Evolutionary conservation across 2,797 vertebrate species (phyloP).

Genomic region (Ficedula albicollis): DNA sequence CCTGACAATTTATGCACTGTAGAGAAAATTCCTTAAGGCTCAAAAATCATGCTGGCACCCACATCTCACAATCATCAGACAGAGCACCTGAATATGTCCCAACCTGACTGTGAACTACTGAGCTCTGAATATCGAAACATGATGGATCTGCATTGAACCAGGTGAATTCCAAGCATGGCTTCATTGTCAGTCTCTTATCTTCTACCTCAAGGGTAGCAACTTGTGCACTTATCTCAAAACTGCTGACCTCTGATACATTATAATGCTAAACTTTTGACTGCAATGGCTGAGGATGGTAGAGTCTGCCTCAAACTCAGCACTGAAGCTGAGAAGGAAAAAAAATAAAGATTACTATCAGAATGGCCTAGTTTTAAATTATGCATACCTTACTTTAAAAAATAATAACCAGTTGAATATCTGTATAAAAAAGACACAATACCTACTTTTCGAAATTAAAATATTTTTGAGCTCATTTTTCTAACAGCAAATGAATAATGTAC

Average conservation of each 20-base stretch:
- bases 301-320: not conserved
- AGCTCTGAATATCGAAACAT: not conserved
- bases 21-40: not conserved
- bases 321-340: not conserved
- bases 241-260: not conserved
- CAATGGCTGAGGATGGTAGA: not conserved
- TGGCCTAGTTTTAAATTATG: not conserved
- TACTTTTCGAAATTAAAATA: not conserved
- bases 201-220: not conserved
- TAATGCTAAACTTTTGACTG: slow-evolving; percentile 30
- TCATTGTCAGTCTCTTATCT: not conserved
- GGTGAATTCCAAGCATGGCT: slow-evolving; percentile 30
- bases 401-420: not conserved
- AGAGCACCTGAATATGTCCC: not conserved
- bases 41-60: not conserved
- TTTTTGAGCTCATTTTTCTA: not conserved
- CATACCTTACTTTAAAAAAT: not conserved
- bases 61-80: not conserved
- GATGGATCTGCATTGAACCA: not conserved
- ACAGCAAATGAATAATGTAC: not conserved
- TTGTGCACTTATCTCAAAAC: not conserved
- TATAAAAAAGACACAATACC: not conserved
- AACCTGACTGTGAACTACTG: not conserved
- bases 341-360: slow-evolving; percentile 10
- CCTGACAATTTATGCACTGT: not conserved